Evolutionary conservation across 2,888 invertebrate species (phyloP).

Genomic region (Oxycera nigricornis): DNA sequence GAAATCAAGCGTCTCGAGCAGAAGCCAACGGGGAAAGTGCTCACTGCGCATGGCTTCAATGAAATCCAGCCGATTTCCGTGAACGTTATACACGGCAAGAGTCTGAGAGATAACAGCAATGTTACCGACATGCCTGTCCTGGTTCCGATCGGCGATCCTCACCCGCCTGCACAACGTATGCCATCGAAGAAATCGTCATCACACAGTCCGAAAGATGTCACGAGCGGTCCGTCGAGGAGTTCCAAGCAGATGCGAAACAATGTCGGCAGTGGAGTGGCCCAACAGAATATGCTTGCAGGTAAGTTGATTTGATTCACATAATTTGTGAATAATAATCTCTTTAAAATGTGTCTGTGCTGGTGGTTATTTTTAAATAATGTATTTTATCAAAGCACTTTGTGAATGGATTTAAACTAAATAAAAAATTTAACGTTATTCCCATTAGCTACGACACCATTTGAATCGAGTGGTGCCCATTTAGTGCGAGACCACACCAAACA

Average conservation of each 20-base stretch:
- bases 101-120: not conserved
- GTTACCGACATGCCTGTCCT: conserved; percentile 49
- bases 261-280: conserved; percentile 31
- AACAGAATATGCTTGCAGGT: conserved; percentile 20
- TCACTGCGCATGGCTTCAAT: conserved; percentile 41
- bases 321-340: not conserved
- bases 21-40: conserved; percentile 31
- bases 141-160: conserved; percentile 51
- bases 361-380: not conserved
- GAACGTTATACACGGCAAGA: conserved; percentile 7
- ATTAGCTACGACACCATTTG: not conserved
- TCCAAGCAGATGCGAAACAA: conserved; percentile 11
- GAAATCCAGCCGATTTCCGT: not conserved
- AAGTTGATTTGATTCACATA: not conserved
- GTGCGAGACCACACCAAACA: conserved; percentile 9
- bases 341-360: not conserved
- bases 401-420: too few relatives aligned
- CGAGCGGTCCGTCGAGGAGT: not conserved
- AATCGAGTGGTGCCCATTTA: not conserved
- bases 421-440: too few relatives aligned
- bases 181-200: not conserved
- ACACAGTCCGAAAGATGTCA: not conserved
- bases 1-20: conserved; percentile 42
- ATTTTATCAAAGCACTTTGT: not conserved
- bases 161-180: not conserved